These are phyloP conservation scores for Dermatophagoides farinae DNA, from an alignment of 1,140 invertebrate species.

Conservation along the genomic window DNA sequence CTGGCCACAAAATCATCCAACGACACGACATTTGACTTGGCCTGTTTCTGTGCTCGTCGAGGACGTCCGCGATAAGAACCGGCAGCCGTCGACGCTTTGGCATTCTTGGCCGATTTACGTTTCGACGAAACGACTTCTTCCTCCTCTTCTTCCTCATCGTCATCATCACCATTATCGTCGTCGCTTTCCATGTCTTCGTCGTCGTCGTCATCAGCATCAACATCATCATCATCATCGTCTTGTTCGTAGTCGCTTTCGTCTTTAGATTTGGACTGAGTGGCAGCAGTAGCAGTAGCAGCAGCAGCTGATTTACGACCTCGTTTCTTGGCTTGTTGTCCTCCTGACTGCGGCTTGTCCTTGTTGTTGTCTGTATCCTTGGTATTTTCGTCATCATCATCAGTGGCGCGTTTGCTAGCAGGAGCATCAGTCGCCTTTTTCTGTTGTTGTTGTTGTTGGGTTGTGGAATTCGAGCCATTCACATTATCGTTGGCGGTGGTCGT, in stretches of 20 bases:
- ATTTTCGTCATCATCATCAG: constrained; percentile 7
- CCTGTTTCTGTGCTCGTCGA: not conserved
- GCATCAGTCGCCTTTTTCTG: not conserved
- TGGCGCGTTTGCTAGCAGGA: too few relatives aligned
- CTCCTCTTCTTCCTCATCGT: constrained; percentile 12
- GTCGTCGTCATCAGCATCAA: constrained; percentile 8
- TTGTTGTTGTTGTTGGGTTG: too few relatives aligned
- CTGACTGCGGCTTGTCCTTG: not conserved
- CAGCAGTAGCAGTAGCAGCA: not conserved
- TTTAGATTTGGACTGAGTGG: not conserved
- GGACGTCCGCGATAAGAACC: constrained; percentile 3
- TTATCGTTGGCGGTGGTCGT: not conserved
- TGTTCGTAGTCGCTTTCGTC: constrained; percentile 6
- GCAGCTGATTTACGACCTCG: not conserved
- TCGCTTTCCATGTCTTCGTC: constrained; percentile 7
- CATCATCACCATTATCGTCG: constrained; percentile 14
- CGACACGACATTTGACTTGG: not conserved
- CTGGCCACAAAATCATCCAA: constrained; percentile 13
- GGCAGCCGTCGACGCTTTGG: constrained; percentile 2
- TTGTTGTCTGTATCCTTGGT: constrained; percentile 8
- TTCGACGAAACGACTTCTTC: constrained; percentile 12
- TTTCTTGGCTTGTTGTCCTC: not conserved
- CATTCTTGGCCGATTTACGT: constrained; percentile 9
- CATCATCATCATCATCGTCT: not conserved
- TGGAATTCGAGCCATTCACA: not conserved